Base-by-base conservation (phyloP, 2,797 vertebrate species). In the Podarcis siculus region DNA sequence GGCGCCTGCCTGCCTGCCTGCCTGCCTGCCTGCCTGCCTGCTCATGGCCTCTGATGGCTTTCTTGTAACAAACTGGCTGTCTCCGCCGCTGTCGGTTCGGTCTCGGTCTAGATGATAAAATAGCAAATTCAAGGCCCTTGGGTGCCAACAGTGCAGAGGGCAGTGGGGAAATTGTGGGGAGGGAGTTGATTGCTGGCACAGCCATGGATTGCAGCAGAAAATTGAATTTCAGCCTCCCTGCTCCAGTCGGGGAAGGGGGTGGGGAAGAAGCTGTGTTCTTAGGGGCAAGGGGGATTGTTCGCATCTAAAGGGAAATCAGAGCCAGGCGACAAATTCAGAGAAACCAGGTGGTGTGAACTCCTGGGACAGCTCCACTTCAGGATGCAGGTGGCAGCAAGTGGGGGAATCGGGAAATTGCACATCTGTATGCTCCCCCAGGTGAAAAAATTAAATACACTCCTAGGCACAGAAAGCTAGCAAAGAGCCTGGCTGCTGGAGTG, bases 81-180 rank as follows among this genome's bases (percentile, higher is more conserved):
- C 82, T 92, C 77, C 78, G 83, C 87, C 66, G 58, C 80, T 80
- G 75, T 77, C 85, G 30, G 86, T 76, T 87, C 83, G 49, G 79
- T 92, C 88, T 90, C 87, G 89, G 90, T 0, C 75, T 81, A 82
- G 71, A 88, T 85, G 92, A 87, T 61, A 86, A 86, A 55, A 58
- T 83, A 85, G 81, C 5, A n/a, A 27, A 83, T 83, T 82, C 55
- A 90, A 89, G 64, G 66, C 89, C 85, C 88, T 25, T 0, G 82
- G 82, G 85, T 77, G 79, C 35, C 71, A 71, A 67, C 12, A 64
- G 89, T 84, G 85, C 42, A 27, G 82, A 72, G 89, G 76, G 77
- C 82, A 87, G 76, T 49, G 76, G 79, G 79, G 55, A 66, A 30
- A 55, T 55, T 55, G n/a, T 42, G 10, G 13, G 25, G 21, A 81